Conservation (phyloP, 2,113 vertebrate genomes). For the Xenus cinereus region DNA sequence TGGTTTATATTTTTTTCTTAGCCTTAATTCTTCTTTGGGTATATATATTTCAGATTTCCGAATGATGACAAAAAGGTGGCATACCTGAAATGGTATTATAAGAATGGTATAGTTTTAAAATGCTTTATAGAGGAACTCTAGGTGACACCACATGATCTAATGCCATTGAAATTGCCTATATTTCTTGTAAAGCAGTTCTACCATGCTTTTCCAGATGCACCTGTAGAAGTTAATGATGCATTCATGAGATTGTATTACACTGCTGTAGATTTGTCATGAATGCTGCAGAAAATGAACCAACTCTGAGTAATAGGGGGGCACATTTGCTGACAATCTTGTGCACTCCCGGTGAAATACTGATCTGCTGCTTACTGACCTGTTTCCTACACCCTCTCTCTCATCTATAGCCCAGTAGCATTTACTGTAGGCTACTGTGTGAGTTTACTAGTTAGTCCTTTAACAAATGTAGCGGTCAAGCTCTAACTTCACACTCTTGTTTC, state of each 20-base stretch:
- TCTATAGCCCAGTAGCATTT: background rate
- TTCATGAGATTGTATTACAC: background rate
- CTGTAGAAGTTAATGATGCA: background rate
- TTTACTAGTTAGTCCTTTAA: background rate
- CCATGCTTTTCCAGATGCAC: background rate
- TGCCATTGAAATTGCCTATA: background rate
- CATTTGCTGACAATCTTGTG: background rate
- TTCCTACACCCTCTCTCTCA: background rate
- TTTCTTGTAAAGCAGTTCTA: background rate
- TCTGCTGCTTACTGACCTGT: background rate
- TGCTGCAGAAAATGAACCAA: background rate
- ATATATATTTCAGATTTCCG: background rate
- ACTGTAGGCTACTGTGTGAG: background rate
- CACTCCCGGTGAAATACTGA: background rate
- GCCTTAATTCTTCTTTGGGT: background rate
- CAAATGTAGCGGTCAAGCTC: background rate
- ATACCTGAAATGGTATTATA: background rate
- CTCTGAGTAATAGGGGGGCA: accelerated
- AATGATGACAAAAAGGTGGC: background rate
- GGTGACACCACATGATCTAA: background rate
- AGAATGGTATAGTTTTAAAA: background rate
- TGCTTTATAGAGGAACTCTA: background rate
- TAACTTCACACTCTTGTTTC: background rate
- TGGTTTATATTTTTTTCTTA: background rate
- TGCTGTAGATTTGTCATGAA: background rate